Base-by-base conservation (phyloP, 2,888 invertebrate species). In the Erebia epiphron region DNA sequence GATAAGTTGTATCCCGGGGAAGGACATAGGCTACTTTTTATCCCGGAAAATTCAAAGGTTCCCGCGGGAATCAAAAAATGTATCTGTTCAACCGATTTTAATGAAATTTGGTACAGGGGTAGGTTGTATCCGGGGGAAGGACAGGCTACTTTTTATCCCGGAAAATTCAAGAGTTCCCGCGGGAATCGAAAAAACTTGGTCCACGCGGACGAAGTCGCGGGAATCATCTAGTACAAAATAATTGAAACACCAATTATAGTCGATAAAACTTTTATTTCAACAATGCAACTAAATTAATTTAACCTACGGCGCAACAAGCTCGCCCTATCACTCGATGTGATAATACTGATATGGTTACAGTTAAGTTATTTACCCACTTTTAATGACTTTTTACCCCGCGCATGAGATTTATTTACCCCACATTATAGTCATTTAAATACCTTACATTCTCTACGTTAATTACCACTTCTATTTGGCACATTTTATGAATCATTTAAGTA, bases 191-290 rank as follows among this genome's bases (percentile, higher is more conserved):
- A 26, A 26, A 26, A 26, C 26, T 26, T 26, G 2, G 3, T 26
- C 26, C 3, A 26, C 26, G 26, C 26, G 26, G 26, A 26, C 26
- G 26, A 26, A 26, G 26, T 26, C 26, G 26, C 26, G 26, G 26
- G 26, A 1, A 26, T 26, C 26, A 26, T 26, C 26, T 26, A 26
- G 26, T 26, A 46, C 7, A 46, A 11, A 46, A 18, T 18, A 77
- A 78, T 74, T 72, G 65, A 79, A 78, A 77, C 75, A 73, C 68
- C 4, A 21, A 35, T 64, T 18, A 26, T 64, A 21, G n/a, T 78
- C 75, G 78, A 80, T 80, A 82, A 57, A 80, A 82, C 76, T 79
- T 82, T 83, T 83, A 81, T 82, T 82, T 71, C 72, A 79, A 79
- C 78, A 79, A 76, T 66, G 78, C 80, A 79, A 80, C 79, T 83